phyloP scores from a whole-genome alignment of 2,888 invertebrate genomes.

The Drosophila niveifrons region DNA sequence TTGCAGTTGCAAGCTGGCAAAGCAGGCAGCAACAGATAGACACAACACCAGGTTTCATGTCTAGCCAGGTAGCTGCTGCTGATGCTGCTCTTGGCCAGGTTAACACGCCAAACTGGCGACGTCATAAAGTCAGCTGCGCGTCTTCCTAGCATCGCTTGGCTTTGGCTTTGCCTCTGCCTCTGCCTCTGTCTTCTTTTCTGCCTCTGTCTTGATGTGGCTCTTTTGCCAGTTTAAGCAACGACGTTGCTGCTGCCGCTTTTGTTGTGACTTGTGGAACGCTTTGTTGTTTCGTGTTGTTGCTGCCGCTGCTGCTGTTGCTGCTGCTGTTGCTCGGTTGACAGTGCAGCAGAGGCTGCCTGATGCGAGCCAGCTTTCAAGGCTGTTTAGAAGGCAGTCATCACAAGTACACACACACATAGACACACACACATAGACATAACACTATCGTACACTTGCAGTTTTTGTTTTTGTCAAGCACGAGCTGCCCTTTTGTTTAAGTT shows the following conservation, averaged over 20 bases:
- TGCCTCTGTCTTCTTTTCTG: constrained; percentile 2
- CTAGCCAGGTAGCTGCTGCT: constrained; percentile 72
- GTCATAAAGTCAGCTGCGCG: constrained; percentile 80
- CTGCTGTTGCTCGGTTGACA: constrained; percentile 70
- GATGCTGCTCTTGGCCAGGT: constrained; percentile 75
- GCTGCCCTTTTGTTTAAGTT: constrained; percentile 68
- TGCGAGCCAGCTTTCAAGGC: constrained; percentile 74
- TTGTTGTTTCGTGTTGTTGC: constrained; percentile 46
- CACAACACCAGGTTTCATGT: constrained; percentile 66
- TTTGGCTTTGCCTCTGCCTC: constrained; percentile 3
- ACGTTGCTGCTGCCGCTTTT: constrained; percentile 57
- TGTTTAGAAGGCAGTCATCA: constrained; percentile 76
- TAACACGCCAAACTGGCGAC: constrained; percentile 80
- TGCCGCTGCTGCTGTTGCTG: constrained; percentile 47
- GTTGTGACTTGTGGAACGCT: constrained; percentile 77
- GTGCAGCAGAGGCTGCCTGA: constrained; percentile 55
- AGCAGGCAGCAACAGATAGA: constrained; percentile 65
- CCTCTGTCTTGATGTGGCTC: not conserved
- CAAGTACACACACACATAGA: constrained; percentile 39
- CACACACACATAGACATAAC: constrained; percentile 13
- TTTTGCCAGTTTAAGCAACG: constrained; percentile 12
- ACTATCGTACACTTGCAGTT: constrained; percentile 45
- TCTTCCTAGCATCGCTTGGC: constrained; percentile 48
- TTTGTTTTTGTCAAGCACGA: constrained; percentile 68
- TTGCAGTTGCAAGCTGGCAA: constrained; percentile 69